A percentile compares a stretch with the other conserved stretches of the same genome.
Evolutionary conservation across 2,888 invertebrate genomes (phyloP).

Genomic region (Drosophila pseudotakahashii): DNA sequence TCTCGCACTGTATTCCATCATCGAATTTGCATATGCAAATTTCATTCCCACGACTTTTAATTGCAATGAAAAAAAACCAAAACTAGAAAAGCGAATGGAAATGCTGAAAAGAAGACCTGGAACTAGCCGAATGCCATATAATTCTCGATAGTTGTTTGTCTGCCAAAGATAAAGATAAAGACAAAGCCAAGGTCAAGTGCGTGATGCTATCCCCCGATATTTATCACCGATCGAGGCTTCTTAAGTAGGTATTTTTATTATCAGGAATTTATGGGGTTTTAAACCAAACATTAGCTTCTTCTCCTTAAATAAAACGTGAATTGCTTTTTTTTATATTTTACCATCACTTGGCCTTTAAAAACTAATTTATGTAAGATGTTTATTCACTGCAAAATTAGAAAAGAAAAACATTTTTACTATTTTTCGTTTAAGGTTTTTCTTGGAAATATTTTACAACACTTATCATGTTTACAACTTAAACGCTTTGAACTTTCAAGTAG

Average conservation of each 20-base stretch:
- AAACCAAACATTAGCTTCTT: not conserved
- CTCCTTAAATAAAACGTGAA: not conserved
- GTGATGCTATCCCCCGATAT: conserved; percentile 24
- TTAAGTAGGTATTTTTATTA: conserved; percentile 4
- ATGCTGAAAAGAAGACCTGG: conserved; percentile 24
- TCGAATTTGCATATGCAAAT: conserved; percentile 72
- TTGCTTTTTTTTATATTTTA: not conserved
- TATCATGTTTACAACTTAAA: not conserved
- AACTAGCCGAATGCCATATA: conserved; percentile 27
- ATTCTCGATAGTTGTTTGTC: conserved; percentile 50
- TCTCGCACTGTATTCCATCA: conserved; percentile 47
- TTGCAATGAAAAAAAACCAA: conserved; percentile 39
- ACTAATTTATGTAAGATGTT: not conserved
- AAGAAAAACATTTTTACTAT: not conserved
- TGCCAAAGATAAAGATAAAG: too few species aligned
- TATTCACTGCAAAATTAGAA: not conserved
- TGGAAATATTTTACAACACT: not conserved
- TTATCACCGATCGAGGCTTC: conserved; percentile 11
- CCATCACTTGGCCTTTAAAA: not conserved
- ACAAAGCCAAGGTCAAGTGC: conserved; percentile 33
- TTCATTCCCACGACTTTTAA: conserved; percentile 76
- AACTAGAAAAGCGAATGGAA: conserved; percentile 29
- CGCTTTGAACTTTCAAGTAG: not conserved
- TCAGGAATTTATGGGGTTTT: not conserved
- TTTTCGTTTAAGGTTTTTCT: conserved; percentile 1